Base-by-base conservation (phyloP, 2,113 vertebrate genomes). In the Scophthalmus maximus region DNA sequence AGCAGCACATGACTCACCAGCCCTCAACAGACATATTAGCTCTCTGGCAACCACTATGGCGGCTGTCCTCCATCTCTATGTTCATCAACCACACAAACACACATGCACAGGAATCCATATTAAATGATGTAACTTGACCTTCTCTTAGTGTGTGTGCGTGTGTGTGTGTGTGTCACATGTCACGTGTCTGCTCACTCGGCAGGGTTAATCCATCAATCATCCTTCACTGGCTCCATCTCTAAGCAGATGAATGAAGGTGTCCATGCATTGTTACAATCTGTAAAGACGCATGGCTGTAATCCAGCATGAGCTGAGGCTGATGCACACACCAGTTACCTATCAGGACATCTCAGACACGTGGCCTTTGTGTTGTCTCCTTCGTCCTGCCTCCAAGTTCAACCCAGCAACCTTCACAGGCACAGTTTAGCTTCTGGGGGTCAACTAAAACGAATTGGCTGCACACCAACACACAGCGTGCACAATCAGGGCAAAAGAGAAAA, bases 171-270 rank as follows among this genome's bases (percentile, higher is more conserved):
- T 32, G 51, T n/a, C n/a, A n/a, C n/a, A n/a, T n/a, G n/a, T n/a
- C 66, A 71, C 9, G 63, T 73, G 79, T 68, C 38, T 18, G 53
- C 20, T 71, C 53, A 9, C 62, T 40, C 10, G 8, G 51, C 64
- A 42, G 64, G 9, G 79, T 73, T 82, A 80, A 83, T 87, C 70
- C 60, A 46, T 64, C 65, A 11, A 70, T 77, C 59, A 85, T 65
- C 78, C 78, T 68, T 55, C 27, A 12, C 11, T 12, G 60, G 64
- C 49, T 87, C 46, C 47, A 40, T 75, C 63, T 66, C 46, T 79
- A 79, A 85, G 68, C 76, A 64, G 83, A 55, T 83, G 80, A 82
- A 87, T 87, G 76, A 81, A 84, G 81, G 61, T 71, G 77, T 76
- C 63, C 50, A 8, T 73, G 64, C 75, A 72, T 69, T 49, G 58